phyloP scores from a whole-genome alignment of 2,797 vertebrate genomes.

The Lates japonicus region DNA sequence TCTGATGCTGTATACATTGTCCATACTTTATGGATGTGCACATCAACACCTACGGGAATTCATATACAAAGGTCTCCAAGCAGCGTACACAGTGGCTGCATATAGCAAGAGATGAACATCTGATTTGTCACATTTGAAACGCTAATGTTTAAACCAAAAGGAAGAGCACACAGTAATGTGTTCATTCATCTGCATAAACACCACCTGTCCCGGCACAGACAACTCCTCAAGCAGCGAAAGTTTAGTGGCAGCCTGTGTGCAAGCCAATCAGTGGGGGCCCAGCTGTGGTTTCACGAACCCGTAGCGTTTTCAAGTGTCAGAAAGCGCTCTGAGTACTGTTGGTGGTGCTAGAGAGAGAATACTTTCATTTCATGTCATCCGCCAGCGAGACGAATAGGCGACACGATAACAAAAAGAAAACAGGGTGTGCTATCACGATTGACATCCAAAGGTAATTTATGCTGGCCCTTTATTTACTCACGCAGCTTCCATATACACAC shows the following conservation, averaged over 20 bases:
- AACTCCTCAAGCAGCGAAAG: slow-evolving; percentile 93
- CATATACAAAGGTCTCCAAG: slow-evolving; percentile 80
- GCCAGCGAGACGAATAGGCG: slow-evolving; percentile 83
- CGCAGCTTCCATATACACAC: slow-evolving; percentile 71
- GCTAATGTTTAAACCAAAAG: slow-evolving; percentile 99
- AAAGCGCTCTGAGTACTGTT: slow-evolving; percentile 81
- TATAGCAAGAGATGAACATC: slow-evolving; percentile 95
- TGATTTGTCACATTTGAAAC: slow-evolving; percentile 99
- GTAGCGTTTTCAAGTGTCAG: slow-evolving; percentile 87
- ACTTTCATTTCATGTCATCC: slow-evolving; percentile 88
- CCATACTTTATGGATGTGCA: slow-evolving; percentile 59
- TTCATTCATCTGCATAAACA: slow-evolving; percentile 99
- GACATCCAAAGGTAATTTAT: slow-evolving; percentile 89
- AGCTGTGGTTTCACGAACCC: slow-evolving; percentile 86
- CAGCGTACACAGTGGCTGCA: slow-evolving; percentile 90
- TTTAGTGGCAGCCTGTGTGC: slow-evolving; percentile 88
- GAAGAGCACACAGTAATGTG: slow-evolving; percentile 98
- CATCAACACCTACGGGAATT: slow-evolving; percentile 67
- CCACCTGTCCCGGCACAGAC: slow-evolving; percentile 96
- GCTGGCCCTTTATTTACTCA: slow-evolving; percentile 86
- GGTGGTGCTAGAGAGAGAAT: slow-evolving; percentile 83
- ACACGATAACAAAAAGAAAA: slow-evolving; percentile 87
- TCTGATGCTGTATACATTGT: slow-evolving; percentile 50
- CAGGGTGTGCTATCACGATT: slow-evolving; percentile 83
- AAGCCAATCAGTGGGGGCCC: slow-evolving; percentile 85